Base-by-base conservation (phyloP, 1,140 invertebrate species). In the Brachionus paranguensis region DNA sequence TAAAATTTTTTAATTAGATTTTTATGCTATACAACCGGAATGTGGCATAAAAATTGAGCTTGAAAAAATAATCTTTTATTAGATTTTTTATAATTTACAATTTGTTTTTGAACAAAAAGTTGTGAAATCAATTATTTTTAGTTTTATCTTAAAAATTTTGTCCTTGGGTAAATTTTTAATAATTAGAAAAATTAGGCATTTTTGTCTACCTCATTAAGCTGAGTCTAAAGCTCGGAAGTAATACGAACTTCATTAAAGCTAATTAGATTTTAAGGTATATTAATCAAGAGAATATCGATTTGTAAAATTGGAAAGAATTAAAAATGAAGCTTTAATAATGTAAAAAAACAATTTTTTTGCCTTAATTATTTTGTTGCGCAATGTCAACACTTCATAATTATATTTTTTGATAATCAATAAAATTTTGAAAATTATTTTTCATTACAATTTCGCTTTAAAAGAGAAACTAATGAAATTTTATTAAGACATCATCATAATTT, bases 231-330 rank as follows among this genome's bases (percentile, higher is more conserved):
- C 20, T 60, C 53, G 17, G 53, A 60, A 60, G n/a, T 20, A 60
- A 60, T 60, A 60, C 17, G 27, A 10, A 60, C 27, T 60, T 60
- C 53, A 60, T 60, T 60, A 60, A 20, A 60, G 20, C 17, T 60
- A 60, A 60, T 60, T 60, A 60, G 53, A 60, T 60, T 60, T 24
- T 60, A 60, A 60, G 53, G 53, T 60, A 47, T 47, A 60, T 60
- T 60, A 60, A 60, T 60, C 53, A 60, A 60, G n/a, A 60, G 53
- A 60, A 60, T 60, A 60, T 60, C 53, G 53, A 60, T 60, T 60
- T 60, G 20, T 60, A 60, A 60, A 60, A 60, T 60, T 60, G 10
- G 53, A 10, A 17, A 20, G 33, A 60, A 24, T 60, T 24, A 60
- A 27, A 20, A 60, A 55, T 55, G 14, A 55, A 55, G 53, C 53